phyloP scores from a whole-genome alignment of 2,888 invertebrate species.

The Synergus gifuensis region DNA sequence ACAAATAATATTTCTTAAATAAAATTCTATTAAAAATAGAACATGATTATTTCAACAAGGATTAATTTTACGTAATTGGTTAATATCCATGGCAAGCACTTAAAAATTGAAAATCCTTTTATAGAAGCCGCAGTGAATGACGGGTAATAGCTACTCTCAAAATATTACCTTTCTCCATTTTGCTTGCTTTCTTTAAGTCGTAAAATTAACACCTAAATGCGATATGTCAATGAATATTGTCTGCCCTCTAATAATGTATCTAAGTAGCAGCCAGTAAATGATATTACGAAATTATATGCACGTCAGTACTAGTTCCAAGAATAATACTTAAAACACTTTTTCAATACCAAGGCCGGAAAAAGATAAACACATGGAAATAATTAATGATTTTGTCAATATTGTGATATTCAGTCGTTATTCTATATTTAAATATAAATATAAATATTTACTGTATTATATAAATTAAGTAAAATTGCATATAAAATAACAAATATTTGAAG shows the following conservation, averaged over 20 bases:
- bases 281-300: conserved; percentile 19
- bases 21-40: not conserved
- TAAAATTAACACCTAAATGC: conserved; percentile 33
- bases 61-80: too few relatives aligned
- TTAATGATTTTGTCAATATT: not conserved
- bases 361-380: not conserved
- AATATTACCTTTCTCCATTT: conserved; percentile 26
- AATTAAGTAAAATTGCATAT: too few relatives aligned
- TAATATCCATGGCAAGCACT: too few relatives aligned
- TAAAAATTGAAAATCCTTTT: not conserved
- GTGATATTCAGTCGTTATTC: not conserved
- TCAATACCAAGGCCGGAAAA: conserved; percentile 4
- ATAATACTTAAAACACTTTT: not conserved
- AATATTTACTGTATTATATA: too few relatives aligned
- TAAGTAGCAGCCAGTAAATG: conserved; percentile 18
- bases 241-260: conserved; percentile 8
- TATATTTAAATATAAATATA: not conserved
- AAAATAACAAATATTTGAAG: too few relatives aligned
- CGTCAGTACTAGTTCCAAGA: not conserved
- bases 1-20: not conserved
- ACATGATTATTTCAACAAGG: too few relatives aligned
- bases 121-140: not conserved
- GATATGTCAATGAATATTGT: conserved; percentile 6
- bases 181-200: conserved; percentile 29
- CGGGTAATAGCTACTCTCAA: not conserved